A percentile compares a stretch with the other conserved stretches of the same genome.
These are phyloP conservation scores for Eupithecia inturbata DNA, from an alignment of 2,888 invertebrate genomes.

Conservation along the genomic window DNA sequence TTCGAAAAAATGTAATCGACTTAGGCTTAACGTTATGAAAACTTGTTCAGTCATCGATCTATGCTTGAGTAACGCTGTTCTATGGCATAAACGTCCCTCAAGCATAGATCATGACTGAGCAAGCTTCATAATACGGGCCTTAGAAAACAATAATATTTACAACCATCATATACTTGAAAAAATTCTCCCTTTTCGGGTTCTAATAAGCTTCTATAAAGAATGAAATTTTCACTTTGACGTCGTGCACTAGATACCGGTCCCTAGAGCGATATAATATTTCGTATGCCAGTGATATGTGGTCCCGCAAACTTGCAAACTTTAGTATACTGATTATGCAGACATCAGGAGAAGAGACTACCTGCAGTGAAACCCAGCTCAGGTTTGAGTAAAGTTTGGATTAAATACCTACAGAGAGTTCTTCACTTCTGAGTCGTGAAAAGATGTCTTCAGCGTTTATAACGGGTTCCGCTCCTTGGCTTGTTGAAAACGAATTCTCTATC, in stretches of 20 bases:
- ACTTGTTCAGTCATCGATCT: too few relatives aligned
- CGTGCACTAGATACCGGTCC: not conserved
- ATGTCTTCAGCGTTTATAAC: not conserved
- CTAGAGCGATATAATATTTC: constrained; percentile 21
- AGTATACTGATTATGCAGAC: constrained; percentile 60
- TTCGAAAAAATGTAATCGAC: too few relatives aligned
- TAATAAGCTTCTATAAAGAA: not conserved
- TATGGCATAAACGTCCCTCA: too few relatives aligned
- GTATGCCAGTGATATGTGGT: constrained; percentile 66
- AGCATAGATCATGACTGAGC: too few relatives aligned
- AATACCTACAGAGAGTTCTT: constrained; percentile 1
- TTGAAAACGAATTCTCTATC: too few relatives aligned
- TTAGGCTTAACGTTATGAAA: too few relatives aligned
- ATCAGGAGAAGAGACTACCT: constrained; percentile 44
- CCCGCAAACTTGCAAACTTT: constrained; percentile 60
- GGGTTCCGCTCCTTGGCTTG: too few relatives aligned
- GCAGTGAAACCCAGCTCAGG: constrained; percentile 21
- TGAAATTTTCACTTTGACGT: not conserved
- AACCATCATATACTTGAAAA: too few relatives aligned
- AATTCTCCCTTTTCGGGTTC: too few relatives aligned
- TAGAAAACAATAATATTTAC: too few relatives aligned
- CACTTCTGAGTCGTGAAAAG: not conserved
- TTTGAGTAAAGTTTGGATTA: constrained; percentile 23
- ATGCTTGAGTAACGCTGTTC: too few relatives aligned
- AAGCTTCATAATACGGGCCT: too few relatives aligned